Percentiles rank a stretch among this genome's conserved stretches.
Evolutionary conservation across 2,888 invertebrate genomes (phyloP).

Genomic region (Drosophila quinaria): DNA sequence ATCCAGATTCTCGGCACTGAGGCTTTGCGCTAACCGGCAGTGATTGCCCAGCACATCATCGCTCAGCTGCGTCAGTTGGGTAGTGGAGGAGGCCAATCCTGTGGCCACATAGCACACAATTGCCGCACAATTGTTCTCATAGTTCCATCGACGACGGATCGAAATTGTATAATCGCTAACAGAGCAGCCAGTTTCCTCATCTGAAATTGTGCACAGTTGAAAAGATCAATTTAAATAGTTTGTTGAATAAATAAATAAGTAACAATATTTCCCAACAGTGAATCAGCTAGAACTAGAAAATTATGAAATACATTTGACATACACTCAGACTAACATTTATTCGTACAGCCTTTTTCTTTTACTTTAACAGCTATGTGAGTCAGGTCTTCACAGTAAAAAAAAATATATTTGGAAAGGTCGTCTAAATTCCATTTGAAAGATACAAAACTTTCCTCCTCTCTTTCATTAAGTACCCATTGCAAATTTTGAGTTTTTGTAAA

Average conservation of each 20-base stretch:
- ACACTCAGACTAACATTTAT: too few species aligned
- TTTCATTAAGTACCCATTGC: too few species aligned
- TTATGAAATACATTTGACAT: too few species aligned
- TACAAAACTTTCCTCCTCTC: too few species aligned
- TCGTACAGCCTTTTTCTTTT: too few species aligned
- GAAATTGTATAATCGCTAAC: conserved; percentile 93
- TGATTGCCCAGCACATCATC: conserved; percentile 84
- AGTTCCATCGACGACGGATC: conserved; percentile 94
- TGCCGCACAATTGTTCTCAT: conserved; percentile 94
- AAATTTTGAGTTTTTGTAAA: too few species aligned
- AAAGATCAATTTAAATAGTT: not conserved
- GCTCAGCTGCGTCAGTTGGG: conserved; percentile 85
- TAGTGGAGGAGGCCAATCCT: conserved; percentile 86
- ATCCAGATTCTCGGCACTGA: conserved; percentile 86
- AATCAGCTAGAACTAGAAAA: not conserved
- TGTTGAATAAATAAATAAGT: not conserved
- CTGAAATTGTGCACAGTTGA: conserved; percentile 85
- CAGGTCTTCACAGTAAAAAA: too few species aligned
- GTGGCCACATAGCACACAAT: conserved; percentile 93
- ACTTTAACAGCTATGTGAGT: too few species aligned
- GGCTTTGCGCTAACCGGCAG: conserved; percentile 83
- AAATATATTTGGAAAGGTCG: too few species aligned
- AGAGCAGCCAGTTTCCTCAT: conserved; percentile 96
- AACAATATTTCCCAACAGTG: not conserved
- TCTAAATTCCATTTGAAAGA: too few species aligned